Base-by-base conservation (phyloP, 1,140 invertebrate genomes). In the Leptinotarsa texana region DNA sequence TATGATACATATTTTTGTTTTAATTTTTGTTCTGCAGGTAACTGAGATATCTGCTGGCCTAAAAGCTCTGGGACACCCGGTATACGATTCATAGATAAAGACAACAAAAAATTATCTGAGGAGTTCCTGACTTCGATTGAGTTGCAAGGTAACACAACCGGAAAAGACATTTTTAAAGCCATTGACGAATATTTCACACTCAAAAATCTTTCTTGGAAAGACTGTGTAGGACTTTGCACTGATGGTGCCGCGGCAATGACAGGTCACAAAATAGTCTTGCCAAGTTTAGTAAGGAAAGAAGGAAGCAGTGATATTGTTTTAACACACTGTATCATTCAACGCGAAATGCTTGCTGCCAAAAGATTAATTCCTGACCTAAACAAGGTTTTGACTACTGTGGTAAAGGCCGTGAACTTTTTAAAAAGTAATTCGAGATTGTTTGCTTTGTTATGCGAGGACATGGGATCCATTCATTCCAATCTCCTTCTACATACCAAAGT, bases 191-290 rank as follows among this genome's bases (percentile, higher is more conserved):
- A 33, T 33, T 33, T 33, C 27, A 33, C 27, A 33, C 27, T 33
- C 27, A 33, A 33, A 33, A 33, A 33, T 33, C 6, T 33, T 33
- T 33, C 27, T 33, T 33, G 27, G 27, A 62, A 33, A 33, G 27
- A 33, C 27, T 33, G 27, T 33, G 84, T 80, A 33, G 27, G 27
- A 33, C 27, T 33, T 33, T 33, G 27, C 27, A 33, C 27, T 33
- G 27, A 33, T 33, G 80, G 82, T 67, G 83, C 82, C 63, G 80
- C 78, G 77, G 79, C 83, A 65, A 83, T 85, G 83, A 76, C 80
- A 49, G 81, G 83, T 74, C 79, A 74, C 74, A 75, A 74, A 79
- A 79, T 76, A 75, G 80, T 82, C 77, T 80, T 79, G 75, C 74
- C 79, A 61, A 33, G 27, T 33, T 22, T 76, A 75, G 73, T 74